Percentiles rank a stretch among this genome's conserved stretches.
Evolutionary conservation across 1,140 invertebrate species (phyloP).

Genomic region (Bombus superbus): DNA sequence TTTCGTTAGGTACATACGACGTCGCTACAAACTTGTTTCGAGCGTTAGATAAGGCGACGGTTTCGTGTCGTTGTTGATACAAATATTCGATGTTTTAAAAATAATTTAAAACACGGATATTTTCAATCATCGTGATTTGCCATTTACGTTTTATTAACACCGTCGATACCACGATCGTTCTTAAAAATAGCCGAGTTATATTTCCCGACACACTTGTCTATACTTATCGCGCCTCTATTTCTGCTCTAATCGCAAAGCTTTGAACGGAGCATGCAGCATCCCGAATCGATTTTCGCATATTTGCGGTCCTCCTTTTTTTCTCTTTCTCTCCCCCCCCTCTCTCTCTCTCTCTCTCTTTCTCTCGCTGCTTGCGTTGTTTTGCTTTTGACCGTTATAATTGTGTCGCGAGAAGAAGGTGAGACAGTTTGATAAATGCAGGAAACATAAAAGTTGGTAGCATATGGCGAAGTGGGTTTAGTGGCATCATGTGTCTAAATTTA

Average conservation of each 20-base stretch:
- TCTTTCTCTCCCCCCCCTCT: no score
- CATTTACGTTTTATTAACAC: not conserved
- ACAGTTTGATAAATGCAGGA: conserved; percentile 31
- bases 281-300: conserved; percentile 24
- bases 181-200: conserved; percentile 18
- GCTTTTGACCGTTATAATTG: not conserved
- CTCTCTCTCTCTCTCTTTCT: no score
- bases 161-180: not conserved
- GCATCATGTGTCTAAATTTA: conserved; percentile 45
- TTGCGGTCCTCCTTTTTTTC: not conserved
- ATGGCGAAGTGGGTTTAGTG: conserved; percentile 44
- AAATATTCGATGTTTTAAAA: no score
- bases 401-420: conserved; percentile 5
- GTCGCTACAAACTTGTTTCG: not conserved
- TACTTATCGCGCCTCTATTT: conserved; percentile 16
- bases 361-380: not conserved
- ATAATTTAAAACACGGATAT: not conserved
- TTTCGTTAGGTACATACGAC: not conserved
- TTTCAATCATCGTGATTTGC: not conserved
- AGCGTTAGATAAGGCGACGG: no score
- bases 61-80: no score
- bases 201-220: conserved; percentile 23
- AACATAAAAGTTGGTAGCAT: conserved; percentile 35
- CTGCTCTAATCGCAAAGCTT: conserved; percentile 26
- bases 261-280: not conserved